Evolutionary conservation across 2,888 invertebrate genomes (phyloP), one percentile per base, ranked within the genome.

Genomic region (Chloroclystis v-ata): DNA sequence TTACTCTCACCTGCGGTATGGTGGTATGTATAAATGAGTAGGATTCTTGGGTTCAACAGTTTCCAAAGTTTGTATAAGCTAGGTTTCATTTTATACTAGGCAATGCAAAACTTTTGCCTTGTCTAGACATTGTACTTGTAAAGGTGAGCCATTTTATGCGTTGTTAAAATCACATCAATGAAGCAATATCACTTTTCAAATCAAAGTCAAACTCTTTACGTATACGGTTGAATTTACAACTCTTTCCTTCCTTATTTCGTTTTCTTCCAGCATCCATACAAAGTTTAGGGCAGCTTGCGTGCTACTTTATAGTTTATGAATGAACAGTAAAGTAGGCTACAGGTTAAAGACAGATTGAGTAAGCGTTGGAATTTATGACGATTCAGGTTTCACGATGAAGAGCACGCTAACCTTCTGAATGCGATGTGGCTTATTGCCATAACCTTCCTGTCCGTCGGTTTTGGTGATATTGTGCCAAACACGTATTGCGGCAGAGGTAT

Each of bases 391-490:
- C 97, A 98, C 90, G 98, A 98, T 81, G 96, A 96, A 89, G 97
- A 97, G 89, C 98, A 98, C 89, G 97, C 97, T 84, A 98, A 98
- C 91, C 94, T 98, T 81, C 93, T 97, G 85, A 99, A 99, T 91
- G 97, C 99, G 75, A 98, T 99, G 97, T 99, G 99, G 99, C 94
- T 99, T 89, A 98, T 99, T 87, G 98, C 99, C 78, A 99, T 99
- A 82, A 99, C 99, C 75, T 99, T 99, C 92, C 94, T 99, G 82
- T 98, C 98, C 90, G 98, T 99, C 78, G 99, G 99, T 83, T 99
- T 99, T 90, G 99, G 99, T 81, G 99, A 98, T 90, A 97, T 98
- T 84, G 99, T 99, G 82, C 99, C 99, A 83, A 99, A 99, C 90
- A 99, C 99, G 66, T 99, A 99, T 91, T 99, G 99, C 90, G 99